Conservation (phyloP, 2,888 invertebrate species). For the Thecophora atra region DNA sequence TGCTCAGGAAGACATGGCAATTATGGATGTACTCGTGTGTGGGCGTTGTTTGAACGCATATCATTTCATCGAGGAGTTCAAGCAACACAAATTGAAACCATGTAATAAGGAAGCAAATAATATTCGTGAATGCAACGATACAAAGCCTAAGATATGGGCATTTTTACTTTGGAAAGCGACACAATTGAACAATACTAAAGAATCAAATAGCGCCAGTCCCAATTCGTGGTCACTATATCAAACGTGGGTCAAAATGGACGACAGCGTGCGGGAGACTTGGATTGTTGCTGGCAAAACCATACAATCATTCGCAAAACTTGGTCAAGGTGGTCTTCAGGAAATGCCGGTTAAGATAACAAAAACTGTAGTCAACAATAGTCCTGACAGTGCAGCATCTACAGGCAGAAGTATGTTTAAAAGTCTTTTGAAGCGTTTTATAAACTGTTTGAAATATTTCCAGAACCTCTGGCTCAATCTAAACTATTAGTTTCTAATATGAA, state of each 20-base stretch:
- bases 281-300: constrained; percentile 81
- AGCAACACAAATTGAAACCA: constrained; percentile 72
- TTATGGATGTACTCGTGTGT: constrained; percentile 82
- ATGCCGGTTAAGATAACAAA: constrained; percentile 67
- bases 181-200: constrained; percentile 65
- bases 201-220: constrained; percentile 67
- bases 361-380: constrained; percentile 62
- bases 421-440: constrained; percentile 8
- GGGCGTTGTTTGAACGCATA: constrained; percentile 84
- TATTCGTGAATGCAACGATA: constrained; percentile 72
- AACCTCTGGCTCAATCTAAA: constrained; percentile 50
- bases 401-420: constrained; percentile 53
- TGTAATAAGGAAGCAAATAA: constrained; percentile 67
- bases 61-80: constrained; percentile 82
- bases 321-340: constrained; percentile 64
- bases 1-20: constrained; percentile 80
- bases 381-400: constrained; percentile 49
- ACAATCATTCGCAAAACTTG: constrained; percentile 75
- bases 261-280: constrained; percentile 79
- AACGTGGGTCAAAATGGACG: constrained; percentile 83
- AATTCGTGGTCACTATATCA: constrained; percentile 85
- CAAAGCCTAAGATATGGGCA: constrained; percentile 86
- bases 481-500: constrained; percentile 49
- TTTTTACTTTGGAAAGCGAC: constrained; percentile 82
- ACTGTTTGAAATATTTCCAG: constrained; percentile 36